Percentiles rank a stretch among this genome's conserved stretches.
Conservation (phyloP, 2,888 invertebrate species). For the Erebia palarica region DNA sequence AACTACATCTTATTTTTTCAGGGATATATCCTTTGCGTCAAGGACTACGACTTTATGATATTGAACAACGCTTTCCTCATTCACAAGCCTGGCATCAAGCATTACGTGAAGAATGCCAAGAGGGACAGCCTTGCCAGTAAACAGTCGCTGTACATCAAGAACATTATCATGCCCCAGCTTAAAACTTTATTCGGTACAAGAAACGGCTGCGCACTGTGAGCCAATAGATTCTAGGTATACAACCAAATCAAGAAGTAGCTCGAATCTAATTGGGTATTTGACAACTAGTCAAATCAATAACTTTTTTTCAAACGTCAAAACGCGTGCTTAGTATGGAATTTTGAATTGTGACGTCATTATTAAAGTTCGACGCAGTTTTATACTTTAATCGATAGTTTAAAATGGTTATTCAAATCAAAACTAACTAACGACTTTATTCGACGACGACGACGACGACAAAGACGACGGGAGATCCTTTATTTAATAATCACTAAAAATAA, state of each 20-base stretch:
- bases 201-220: slow-evolving; percentile 90
- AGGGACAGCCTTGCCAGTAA: slow-evolving; percentile 89
- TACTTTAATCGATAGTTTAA: too few species aligned
- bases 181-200: slow-evolving; percentile 91
- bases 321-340: too few species aligned
- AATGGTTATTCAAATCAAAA: too few species aligned
- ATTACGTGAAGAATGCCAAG: slow-evolving; percentile 89
- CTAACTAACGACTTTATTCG: too few species aligned
- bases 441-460: too few species aligned
- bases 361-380: too few species aligned
- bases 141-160: slow-evolving; percentile 89
- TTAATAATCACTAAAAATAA: too few species aligned
- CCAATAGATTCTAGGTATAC: slow-evolving; percentile 29
- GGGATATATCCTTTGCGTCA: slow-evolving; percentile 95
- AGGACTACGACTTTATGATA: slow-evolving; percentile 96
- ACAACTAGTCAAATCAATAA: too few species aligned
- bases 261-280: neutral
- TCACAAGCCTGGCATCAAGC: slow-evolving; percentile 95
- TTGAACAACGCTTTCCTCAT: slow-evolving; percentile 96
- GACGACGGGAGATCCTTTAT: too few species aligned
- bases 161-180: slow-evolving; percentile 92
- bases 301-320: too few species aligned
- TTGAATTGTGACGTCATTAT: too few species aligned
- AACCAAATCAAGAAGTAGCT: slow-evolving; percentile 6
- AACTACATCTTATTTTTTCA: slow-evolving; percentile 61